These are phyloP conservation scores for Theonella swinhoei DNA, from an alignment of 37 sponge, comb jelly and placozoan species.

Conservation along the genomic window DNA sequence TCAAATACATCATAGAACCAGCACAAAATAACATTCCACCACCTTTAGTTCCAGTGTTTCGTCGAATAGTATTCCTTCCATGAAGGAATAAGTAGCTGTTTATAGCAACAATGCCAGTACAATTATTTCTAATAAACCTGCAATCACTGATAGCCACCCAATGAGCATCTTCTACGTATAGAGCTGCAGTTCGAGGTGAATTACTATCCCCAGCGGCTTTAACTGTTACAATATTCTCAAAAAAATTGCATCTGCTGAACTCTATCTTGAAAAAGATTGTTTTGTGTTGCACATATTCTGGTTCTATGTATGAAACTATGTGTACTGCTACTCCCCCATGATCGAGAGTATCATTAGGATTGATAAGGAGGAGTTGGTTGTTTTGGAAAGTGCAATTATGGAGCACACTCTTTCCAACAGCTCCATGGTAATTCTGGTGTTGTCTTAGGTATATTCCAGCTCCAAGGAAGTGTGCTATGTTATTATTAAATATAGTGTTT, in stretches of 20 bases:
- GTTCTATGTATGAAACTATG: background rate
- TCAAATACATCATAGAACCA: background rate
- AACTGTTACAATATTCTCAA: background rate
- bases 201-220: background rate
- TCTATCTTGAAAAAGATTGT: background rate
- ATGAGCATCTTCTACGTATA: background rate
- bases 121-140: background rate
- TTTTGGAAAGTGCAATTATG: background rate
- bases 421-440: background rate
- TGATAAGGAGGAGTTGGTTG: background rate
- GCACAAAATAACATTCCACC: background rate
- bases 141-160: background rate
- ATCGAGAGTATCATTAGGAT: no score
- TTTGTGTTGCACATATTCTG: background rate
- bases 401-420: background rate
- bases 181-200: background rate
- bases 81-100: background rate
- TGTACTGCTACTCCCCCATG: background rate
- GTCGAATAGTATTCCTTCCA: background rate
- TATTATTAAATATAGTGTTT: background rate
- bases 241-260: background rate
- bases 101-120: background rate
- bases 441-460: background rate
- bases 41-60: background rate
- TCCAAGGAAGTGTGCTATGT: background rate